Base-by-base conservation (phyloP, 2,888 invertebrate genomes). In the Cheilosia soror region DNA sequence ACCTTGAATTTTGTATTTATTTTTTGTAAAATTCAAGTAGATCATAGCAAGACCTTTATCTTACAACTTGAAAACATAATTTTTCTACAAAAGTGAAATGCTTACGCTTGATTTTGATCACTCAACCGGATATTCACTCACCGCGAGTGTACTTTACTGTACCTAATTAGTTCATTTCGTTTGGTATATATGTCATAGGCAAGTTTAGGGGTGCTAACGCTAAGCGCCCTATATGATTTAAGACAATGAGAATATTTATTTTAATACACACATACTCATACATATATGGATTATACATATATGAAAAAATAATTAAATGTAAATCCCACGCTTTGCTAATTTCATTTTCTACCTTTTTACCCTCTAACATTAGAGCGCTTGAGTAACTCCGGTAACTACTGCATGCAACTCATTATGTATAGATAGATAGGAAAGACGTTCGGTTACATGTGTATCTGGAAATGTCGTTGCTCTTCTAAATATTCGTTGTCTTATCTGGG, bases 291-390 rank as follows among this genome's bases (percentile, higher is more conserved):
- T n/a, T n/a, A n/a, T n/a, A n/a, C n/a, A n/a, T n/a, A n/a, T n/a
- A n/a, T n/a, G n/a, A n/a, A n/a, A 15, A 40, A 33, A 65, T 13
- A 13, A 73, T 33, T 42, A n/a, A 57, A 57, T 33, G 5, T 47
- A 25, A 66, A 60, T 66, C 66, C 60, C 76, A 81, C 69, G 81
- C 71, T 71, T 77, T 71, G 81, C 65, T 60, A 66, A 58, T 71
- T 69, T 44, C 37, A 15, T 51, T 60, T 53, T 76, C 37, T 47
- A 57, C 37, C 31, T 40, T 47, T 66, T 51, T 51, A 62, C 20
- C 51, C 15, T 44, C 47, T 58, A 33, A n/a, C 15, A 37, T 62
- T 15, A 5, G 27, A 68, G 62, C 68, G 83, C 78, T 73, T 73
- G 42, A 57, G 57, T 73, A 78, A 58, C 25, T 40, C 15, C 27